Conservation (phyloP, 2,113 vertebrate species). For the Xenopus laevis region DNA sequence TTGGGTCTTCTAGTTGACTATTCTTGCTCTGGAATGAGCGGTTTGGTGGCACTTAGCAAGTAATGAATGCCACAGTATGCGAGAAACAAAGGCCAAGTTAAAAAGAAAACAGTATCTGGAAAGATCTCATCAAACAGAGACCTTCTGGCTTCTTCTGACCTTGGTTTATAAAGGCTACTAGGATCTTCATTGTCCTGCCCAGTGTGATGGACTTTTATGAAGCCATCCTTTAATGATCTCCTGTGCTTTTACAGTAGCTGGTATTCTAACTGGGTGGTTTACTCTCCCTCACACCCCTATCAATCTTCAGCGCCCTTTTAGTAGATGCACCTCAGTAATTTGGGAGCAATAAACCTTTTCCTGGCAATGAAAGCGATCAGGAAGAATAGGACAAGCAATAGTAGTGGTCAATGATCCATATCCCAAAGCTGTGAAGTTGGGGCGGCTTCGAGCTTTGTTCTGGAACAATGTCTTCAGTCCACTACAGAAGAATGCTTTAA, state of each 20-base stretch:
- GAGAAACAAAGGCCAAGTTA: slow-evolving; percentile 29
- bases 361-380: slow-evolving; percentile 53
- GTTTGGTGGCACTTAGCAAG: not conserved
- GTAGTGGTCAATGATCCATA: slow-evolving; percentile 58
- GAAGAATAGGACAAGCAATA: slow-evolving; percentile 59
- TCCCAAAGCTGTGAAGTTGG: slow-evolving; percentile 57
- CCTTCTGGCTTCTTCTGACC: slow-evolving; percentile 50
- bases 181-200: slow-evolving; percentile 52
- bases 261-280: slow-evolving; percentile 47
- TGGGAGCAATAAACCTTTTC: slow-evolving; percentile 57
- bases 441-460: slow-evolving; percentile 60
- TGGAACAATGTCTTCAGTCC: slow-evolving; percentile 54
- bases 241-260: slow-evolving; percentile 56
- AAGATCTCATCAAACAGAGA: not conserved
- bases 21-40: not conserved
- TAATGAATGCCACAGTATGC: slow-evolving; percentile 11
- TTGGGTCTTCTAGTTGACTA: not conserved
- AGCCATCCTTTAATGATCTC: slow-evolving; percentile 56
- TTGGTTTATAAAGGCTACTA: slow-evolving; percentile 45
- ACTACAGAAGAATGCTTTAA: slow-evolving; percentile 43
- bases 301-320: slow-evolving; percentile 35
- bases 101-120: not conserved
- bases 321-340: slow-evolving; percentile 64
- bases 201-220: slow-evolving; percentile 52
- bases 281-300: slow-evolving; percentile 48